Percentiles rank a stretch among this genome's conserved stretches.
Conservation (phyloP, 2,113 vertebrate species). For the Prinia subflava region DNA sequence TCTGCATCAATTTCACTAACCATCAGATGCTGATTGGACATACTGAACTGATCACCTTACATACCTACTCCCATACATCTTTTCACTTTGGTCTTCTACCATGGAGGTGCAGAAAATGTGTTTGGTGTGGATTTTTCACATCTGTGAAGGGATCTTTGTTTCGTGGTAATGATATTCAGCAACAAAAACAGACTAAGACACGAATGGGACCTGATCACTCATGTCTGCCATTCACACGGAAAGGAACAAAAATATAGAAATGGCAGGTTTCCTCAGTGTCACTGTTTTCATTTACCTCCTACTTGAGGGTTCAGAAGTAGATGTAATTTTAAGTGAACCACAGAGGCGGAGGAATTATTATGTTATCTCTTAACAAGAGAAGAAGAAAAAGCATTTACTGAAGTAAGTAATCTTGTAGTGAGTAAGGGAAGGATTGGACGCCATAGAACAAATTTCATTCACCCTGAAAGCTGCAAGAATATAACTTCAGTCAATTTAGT, state of each 20-base stretch:
- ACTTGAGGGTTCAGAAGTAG: background rate
- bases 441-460: background rate
- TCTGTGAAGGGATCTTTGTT: background rate
- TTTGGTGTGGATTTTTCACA: background rate
- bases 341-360: background rate
- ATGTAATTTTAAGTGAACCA: background rate
- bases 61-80: background rate
- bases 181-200: background rate
- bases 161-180: background rate
- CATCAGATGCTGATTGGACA: background rate
- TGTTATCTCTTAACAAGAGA: background rate
- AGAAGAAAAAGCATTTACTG: background rate
- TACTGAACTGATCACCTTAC: rapidly evolving
- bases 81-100: background rate
- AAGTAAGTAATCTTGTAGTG: background rate
- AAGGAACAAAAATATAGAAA: background rate
- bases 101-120: background rate
- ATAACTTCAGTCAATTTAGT: background rate
- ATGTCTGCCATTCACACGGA: background rate
- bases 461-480: background rate
- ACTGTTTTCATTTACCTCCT: background rate
- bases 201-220: background rate
- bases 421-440: background rate
- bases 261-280: background rate
- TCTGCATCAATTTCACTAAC: background rate